These are phyloP conservation scores for Xestobium rufovillosum DNA, from an alignment of 2,888 invertebrate genomes.

Conservation along the genomic window DNA sequence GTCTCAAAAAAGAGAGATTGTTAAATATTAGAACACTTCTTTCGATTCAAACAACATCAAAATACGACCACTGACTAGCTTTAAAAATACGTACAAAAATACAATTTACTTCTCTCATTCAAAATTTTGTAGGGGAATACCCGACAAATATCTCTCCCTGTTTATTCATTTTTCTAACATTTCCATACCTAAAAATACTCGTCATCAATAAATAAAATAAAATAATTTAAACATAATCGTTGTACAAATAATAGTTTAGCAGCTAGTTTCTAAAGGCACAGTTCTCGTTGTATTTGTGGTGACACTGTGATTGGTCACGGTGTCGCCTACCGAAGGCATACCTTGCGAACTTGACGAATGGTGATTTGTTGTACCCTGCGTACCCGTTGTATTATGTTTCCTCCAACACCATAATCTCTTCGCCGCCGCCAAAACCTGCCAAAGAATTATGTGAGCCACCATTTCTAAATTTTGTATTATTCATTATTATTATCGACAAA, in stretches of 20 bases:
- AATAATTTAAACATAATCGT: too few relatives aligned
- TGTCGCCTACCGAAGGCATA: slow-evolving; percentile 73
- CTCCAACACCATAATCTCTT: slow-evolving; percentile 54
- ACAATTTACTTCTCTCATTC: not conserved
- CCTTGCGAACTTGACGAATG: slow-evolving; percentile 74
- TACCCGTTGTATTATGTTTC: slow-evolving; percentile 44
- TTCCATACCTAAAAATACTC: too few relatives aligned
- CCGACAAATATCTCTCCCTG: too few relatives aligned
- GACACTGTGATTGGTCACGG: slow-evolving; percentile 62
- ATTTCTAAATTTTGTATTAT: slow-evolving; percentile 4
- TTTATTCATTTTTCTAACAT: too few relatives aligned
- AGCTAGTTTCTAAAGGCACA: slow-evolving; percentile 49
- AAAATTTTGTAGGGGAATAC: too few relatives aligned
- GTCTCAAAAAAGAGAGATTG: not conserved
- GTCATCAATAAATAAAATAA: too few relatives aligned
- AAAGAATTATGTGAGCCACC: slow-evolving; percentile 5
- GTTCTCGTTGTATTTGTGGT: slow-evolving; percentile 49
- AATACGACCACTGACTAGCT: not conserved
- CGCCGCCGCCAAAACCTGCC: slow-evolving; percentile 57
- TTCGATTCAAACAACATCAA: not conserved
- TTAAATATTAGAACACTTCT: not conserved
- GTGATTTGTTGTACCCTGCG: slow-evolving; percentile 56
- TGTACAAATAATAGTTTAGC: too few relatives aligned
- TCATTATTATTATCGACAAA: not conserved
- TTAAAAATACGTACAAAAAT: not conserved